Percentiles rank a stretch among this genome's conserved stretches.
Evolutionary conservation across 2,113 vertebrate species (phyloP).

Genomic region (Lamprotornis superbus): DNA sequence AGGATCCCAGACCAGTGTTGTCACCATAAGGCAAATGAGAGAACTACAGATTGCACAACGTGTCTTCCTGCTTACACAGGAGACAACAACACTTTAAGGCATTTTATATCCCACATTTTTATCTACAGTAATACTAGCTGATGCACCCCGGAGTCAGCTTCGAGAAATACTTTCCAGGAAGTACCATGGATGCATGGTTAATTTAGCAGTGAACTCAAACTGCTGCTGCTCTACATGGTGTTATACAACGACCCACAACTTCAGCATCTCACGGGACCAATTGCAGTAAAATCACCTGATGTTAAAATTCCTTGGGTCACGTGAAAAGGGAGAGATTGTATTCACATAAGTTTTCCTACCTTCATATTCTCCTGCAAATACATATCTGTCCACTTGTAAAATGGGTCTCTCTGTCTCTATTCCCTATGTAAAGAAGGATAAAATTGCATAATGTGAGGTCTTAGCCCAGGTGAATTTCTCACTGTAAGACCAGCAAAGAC

Average conservation of each 20-base stretch:
- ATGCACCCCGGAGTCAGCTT: background rate
- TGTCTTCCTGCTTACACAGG: background rate
- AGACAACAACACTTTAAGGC: background rate
- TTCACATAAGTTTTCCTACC: constrained; percentile 69
- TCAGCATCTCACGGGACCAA: background rate
- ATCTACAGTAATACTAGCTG: background rate
- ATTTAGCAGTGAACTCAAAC: background rate
- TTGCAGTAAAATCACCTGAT: background rate
- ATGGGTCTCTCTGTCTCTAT: constrained; percentile 91
- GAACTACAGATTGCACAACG: background rate
- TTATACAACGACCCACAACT: background rate
- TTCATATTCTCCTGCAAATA: constrained; percentile 96
- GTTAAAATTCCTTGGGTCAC: background rate
- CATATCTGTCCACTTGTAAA: constrained; percentile 91
- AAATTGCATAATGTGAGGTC: background rate
- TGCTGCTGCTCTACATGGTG: background rate
- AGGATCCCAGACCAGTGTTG: background rate
- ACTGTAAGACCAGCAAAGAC: background rate
- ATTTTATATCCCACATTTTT: background rate
- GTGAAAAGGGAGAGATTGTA: background rate
- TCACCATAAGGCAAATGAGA: background rate
- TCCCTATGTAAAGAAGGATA: constrained; percentile 76
- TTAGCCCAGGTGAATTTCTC: background rate
- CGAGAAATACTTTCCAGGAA: background rate
- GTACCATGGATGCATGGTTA: background rate